Evolutionary conservation across 1,140 invertebrate species (phyloP).

Genomic region (Drosophila arawakana): DNA sequence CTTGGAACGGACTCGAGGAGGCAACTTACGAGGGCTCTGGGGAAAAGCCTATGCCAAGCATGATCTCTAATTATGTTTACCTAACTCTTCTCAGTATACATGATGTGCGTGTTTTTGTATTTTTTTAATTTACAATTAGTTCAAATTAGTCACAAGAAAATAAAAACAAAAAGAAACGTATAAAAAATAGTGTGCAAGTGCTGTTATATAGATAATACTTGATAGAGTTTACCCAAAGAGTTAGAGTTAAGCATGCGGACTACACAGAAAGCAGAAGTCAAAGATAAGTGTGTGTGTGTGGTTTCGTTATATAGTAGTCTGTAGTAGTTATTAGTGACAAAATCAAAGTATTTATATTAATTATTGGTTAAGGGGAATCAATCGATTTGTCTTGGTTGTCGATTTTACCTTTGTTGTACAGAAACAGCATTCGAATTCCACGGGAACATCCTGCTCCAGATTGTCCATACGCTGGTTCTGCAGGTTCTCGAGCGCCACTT

Average conservation of each 20-base stretch:
- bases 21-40: background rate
- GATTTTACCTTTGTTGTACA: constrained; percentile 94
- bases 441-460: constrained; percentile 92
- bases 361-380: constrained; percentile 4
- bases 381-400: constrained; percentile 43
- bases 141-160: background rate
- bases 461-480: constrained; percentile 87
- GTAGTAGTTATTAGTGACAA: constrained; percentile 12
- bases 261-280: constrained; percentile 39
- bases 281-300: constrained; percentile 6
- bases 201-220: constrained; percentile 19
- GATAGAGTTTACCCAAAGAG: constrained; percentile 1
- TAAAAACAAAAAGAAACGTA: constrained; percentile 13
- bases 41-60: constrained; percentile 18
- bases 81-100: background rate
- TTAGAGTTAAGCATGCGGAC: constrained; percentile 35
- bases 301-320: background rate
- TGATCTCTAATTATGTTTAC: constrained; percentile 11
- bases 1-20: constrained; percentile 14
- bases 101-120: constrained; percentile 24
- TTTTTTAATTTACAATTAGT: constrained; percentile 25
- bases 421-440: constrained; percentile 98
- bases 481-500: constrained; percentile 84
- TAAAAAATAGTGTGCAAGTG: constrained; percentile 34
- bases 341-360: background rate